A percentile compares a stretch with the other conserved stretches of the same genome.
Evolutionary conservation across 1,140 invertebrate species (phyloP).

Genomic region (Leptestheria dahalacensis): DNA sequence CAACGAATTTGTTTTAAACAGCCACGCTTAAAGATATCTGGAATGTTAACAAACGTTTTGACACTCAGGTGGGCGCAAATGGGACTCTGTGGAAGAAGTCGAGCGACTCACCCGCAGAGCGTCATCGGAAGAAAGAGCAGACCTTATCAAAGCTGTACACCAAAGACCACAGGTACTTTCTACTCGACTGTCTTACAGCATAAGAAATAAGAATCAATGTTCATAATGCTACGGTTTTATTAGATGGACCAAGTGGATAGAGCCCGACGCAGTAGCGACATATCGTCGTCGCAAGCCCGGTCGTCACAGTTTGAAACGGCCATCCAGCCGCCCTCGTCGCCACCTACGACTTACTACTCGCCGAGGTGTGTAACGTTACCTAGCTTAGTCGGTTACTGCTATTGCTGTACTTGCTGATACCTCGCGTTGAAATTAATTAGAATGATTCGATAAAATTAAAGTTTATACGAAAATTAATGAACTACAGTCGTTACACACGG

Average conservation of each 20-base stretch:
- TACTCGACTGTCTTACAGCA: no score
- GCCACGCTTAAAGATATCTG: no score
- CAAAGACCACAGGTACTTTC: constrained; percentile 3
- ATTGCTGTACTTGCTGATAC: no score
- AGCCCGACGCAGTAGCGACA: constrained; percentile 23
- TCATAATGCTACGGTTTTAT: no score
- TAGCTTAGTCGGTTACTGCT: no score
- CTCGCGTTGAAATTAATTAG: no score
- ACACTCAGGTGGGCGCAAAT: constrained; percentile 36
- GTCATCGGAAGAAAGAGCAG: constrained; percentile 4
- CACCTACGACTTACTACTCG: constrained; percentile 10
- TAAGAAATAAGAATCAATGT: no score
- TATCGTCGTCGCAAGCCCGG: constrained; percentile 27
- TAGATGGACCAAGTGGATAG: constrained; percentile 17
- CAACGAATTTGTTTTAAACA: no score
- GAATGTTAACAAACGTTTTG: no score
- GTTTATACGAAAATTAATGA: no score
- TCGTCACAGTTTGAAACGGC: constrained; percentile 42
- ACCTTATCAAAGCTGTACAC: constrained; percentile 9
- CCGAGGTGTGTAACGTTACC: constrained; percentile 28
- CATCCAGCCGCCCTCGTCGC: constrained; percentile 36
- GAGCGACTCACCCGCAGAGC: constrained; percentile 21
- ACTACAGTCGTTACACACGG: no score
- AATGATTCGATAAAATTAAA: no score
- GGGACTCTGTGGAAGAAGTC: constrained; percentile 34